A percentile compares a stretch with the other conserved stretches of the same genome.
phyloP scores from a whole-genome alignment of 2,113 vertebrate species.

The Nymphicus hollandicus region DNA sequence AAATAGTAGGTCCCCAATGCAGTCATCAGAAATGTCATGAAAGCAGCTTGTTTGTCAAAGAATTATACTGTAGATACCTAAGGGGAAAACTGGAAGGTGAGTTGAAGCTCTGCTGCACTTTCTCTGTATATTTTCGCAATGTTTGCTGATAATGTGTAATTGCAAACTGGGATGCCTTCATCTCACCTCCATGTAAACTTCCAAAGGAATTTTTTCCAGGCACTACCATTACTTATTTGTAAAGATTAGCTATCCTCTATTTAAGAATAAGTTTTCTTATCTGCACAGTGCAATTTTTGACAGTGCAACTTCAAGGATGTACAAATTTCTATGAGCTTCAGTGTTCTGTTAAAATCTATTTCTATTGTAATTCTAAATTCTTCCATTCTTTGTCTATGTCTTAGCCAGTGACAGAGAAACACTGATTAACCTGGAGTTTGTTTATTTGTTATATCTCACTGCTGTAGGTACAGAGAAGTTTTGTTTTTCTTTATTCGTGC shows the following conservation, averaged over 20 bases:
- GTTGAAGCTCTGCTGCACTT: background rate
- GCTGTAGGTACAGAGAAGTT: background rate
- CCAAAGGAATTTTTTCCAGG: background rate
- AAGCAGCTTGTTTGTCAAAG: background rate
- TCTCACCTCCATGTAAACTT: background rate
- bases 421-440: background rate
- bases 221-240: background rate
- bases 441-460: background rate
- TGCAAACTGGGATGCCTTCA: background rate
- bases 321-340: background rate
- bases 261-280: background rate
- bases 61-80: background rate
- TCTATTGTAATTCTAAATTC: background rate
- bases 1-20: fast-evolving
- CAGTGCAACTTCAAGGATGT: background rate
- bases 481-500: background rate
- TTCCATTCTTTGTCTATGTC: background rate
- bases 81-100: background rate
- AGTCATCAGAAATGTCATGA: background rate
- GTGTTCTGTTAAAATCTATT: background rate
- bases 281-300: background rate
- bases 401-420: background rate
- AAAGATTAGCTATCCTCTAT: background rate
- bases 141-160: background rate
- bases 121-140: background rate